Conservation (phyloP, 2,888 invertebrate species). For the Tetheella fluctuosa region DNA sequence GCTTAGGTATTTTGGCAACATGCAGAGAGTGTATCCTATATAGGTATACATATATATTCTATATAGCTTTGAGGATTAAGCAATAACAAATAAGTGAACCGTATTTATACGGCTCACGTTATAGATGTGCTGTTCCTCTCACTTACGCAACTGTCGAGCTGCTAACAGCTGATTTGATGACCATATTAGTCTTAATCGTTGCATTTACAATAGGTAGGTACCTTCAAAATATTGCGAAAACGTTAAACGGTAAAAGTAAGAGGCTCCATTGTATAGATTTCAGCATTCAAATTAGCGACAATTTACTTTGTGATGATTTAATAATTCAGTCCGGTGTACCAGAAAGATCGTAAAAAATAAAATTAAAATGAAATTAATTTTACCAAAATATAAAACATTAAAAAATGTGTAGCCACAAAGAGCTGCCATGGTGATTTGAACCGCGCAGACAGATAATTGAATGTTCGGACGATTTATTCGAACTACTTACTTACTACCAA, state of each 20-base stretch:
- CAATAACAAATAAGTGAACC: slow-evolving; percentile 33
- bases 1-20: slow-evolving; percentile 16
- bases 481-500: no score
- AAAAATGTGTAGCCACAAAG: no score
- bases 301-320: no score
- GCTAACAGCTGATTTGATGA: slow-evolving; percentile 6
- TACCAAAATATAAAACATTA: no score
- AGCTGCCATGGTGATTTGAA: no score
- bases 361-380: no score
- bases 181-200: slow-evolving; percentile 9
- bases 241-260: slow-evolving; percentile 14
- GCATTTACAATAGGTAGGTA: background rate
- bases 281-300: background rate
- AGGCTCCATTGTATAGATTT: background rate
- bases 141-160: slow-evolving; percentile 16
- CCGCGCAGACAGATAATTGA: no score
- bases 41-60: no score
- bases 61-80: slow-evolving; percentile 40
- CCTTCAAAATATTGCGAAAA: slow-evolving; percentile 18
- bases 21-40: slow-evolving; percentile 42
- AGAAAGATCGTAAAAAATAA: background rate
- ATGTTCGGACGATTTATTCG: no score
- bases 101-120: slow-evolving; percentile 46
- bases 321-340: no score
- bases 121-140: slow-evolving; percentile 25